phyloP scores from a whole-genome alignment of 2,113 vertebrate genomes.

The Cynoglossus semilaevis region DNA sequence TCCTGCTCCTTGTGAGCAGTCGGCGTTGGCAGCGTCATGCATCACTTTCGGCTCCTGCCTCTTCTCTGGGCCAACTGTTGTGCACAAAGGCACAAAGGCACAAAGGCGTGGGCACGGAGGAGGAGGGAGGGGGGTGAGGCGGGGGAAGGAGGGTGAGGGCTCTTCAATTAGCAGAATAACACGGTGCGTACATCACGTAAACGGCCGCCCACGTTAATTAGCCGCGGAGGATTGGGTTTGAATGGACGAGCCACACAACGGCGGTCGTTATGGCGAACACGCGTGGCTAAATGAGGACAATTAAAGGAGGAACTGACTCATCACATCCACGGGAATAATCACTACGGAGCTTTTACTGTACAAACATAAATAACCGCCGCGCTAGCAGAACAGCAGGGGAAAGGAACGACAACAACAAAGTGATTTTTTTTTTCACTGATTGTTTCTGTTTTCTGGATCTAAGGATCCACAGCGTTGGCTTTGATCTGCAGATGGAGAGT shows the following conservation, averaged over 20 bases:
- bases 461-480: no score
- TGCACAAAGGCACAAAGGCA: constrained; percentile 3
- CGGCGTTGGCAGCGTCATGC: constrained; percentile 20
- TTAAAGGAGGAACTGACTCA: constrained; percentile 37
- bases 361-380: constrained; percentile 9
- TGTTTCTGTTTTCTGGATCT: no score
- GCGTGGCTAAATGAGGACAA: constrained; percentile 43
- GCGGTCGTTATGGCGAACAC: constrained; percentile 47
- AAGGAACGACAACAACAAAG: background rate
- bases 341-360: constrained; percentile 16
- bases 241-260: constrained; percentile 48
- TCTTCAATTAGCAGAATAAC: constrained; percentile 43
- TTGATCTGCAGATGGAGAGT: background rate
- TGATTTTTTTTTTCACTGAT: background rate
- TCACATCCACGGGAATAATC: constrained; percentile 33
- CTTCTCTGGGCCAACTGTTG: constrained; percentile 38
- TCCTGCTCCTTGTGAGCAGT: constrained; percentile 4
- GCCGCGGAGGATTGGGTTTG: constrained; percentile 9
- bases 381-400: background rate
- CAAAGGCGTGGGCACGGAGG: background rate
- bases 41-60: constrained; percentile 32
- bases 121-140: no score
- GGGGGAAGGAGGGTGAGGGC: background rate
- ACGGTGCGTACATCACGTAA: constrained; percentile 39
- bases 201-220: constrained; percentile 24